Evolutionary conservation across 2,113 vertebrate genomes (phyloP), one percentile per base, ranked within the genome.

Genomic region (Larimichthys crocea): DNA sequence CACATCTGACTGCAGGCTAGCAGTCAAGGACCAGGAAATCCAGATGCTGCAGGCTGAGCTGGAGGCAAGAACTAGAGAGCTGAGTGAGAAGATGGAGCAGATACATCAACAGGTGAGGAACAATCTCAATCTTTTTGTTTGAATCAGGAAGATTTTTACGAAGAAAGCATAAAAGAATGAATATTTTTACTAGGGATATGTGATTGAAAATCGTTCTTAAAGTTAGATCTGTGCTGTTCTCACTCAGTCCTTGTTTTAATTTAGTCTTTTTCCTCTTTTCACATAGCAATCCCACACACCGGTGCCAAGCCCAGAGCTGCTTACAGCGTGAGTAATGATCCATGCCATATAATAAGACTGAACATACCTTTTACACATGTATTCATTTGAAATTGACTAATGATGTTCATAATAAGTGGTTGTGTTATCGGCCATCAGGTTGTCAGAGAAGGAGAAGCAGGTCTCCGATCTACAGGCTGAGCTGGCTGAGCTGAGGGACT

Each of bases 391-490:
- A 40, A 40, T 8, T 8, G 35, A 40, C 35, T 40, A 5, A 69
- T 55, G 1, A 16, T 35, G 35, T 69, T 68, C 20, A 35, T 73
- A 74, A 62, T 46, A 16, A 56, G 42, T 17, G 5, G 5, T 50
- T 64, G 0, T 79, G 17, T 74, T 72, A 53, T 71, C 4, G 5
- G 82, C 52, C 64, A 1, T 56, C 80, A 99, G 98, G 94, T 93
- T 99, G 92, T 93, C 96, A 72, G 96, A 95, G 77, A 97, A 96
- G 87, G 96, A 98, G 31, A 90, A 91, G 57, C 94, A 96, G 90
- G 94, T 99, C 5, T 73, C 83, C 84, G 89, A 87, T 55, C 94
- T 99, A 53, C 94, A 94, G 78, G 90, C 67, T 3, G 96, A 99
- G 84, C 93, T 97, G 76, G 86, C 91, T 24, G 94, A 95, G 83